Conservation (phyloP, 2,888 invertebrate genomes). For the Zele albiditarsus region DNA sequence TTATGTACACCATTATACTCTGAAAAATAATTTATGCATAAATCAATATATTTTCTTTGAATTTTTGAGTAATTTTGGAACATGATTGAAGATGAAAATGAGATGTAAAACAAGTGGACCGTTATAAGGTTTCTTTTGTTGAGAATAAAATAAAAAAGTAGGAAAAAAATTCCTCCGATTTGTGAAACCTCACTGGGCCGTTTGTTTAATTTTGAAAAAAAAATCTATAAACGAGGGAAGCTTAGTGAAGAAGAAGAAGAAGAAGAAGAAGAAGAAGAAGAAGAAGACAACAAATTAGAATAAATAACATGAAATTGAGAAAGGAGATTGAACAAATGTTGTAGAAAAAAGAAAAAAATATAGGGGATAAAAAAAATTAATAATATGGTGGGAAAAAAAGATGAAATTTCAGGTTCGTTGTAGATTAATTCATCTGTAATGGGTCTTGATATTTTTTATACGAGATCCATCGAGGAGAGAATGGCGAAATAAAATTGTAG, state of each 20-base stretch:
- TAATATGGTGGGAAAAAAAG: slow-evolving; percentile 14
- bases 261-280: neutral
- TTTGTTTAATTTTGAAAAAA: neutral
- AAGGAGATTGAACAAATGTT: neutral
- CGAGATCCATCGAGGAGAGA: slow-evolving; percentile 13
- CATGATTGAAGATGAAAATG: neutral
- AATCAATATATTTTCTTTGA: no score
- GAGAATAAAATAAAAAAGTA: neutral
- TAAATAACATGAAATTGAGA: slow-evolving; percentile 4
- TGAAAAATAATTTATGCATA: no score
- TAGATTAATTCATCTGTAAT: slow-evolving; percentile 29
- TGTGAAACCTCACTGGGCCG: slow-evolving; percentile 8
- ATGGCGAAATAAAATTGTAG: slow-evolving; percentile 13
- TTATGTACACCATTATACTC: no score
- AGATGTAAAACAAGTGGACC: neutral
- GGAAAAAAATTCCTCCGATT: slow-evolving; percentile 12
- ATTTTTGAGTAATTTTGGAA: neutral
- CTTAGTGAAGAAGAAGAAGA: neutral
- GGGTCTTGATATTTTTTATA: slow-evolving; percentile 32
- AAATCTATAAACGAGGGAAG: neutral
- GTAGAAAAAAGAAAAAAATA: neutral
- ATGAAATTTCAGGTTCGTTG: slow-evolving; percentile 13
- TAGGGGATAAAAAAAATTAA: neutral
- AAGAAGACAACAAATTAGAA: neutral
- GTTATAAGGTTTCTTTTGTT: neutral